phyloP scores from a whole-genome alignment of 2,888 invertebrate genomes.

The Hirudinaria manillensis region DNA sequence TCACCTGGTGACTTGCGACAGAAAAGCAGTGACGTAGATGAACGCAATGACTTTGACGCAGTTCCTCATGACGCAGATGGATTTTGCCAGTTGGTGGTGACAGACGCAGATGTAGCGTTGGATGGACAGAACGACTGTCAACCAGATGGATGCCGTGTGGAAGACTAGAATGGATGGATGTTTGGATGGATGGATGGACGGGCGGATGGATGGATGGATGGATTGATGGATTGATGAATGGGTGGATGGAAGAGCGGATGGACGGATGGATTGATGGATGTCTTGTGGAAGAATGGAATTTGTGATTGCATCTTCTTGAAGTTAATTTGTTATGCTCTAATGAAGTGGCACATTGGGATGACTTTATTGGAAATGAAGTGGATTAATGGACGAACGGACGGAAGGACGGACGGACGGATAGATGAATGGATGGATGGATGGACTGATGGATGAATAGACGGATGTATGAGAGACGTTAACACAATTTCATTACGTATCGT shows the following conservation, averaged over 20 bases:
- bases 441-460: not conserved
- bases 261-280: no score
- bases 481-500: no score
- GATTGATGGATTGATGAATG: no score
- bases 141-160: slow-evolving; percentile 38
- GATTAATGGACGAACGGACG: no score
- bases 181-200: no score
- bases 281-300: not conserved
- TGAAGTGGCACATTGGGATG: not conserved
- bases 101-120: slow-evolving; percentile 92
- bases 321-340: not conserved
- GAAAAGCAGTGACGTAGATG: slow-evolving; percentile 60
- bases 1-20: slow-evolving; percentile 59
- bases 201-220: no score
- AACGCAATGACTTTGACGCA: slow-evolving; percentile 70
- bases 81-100: slow-evolving; percentile 78
- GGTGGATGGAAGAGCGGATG: no score
- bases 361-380: not conserved
- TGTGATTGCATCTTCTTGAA: not conserved
- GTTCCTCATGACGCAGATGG: slow-evolving; percentile 62
- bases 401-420: no score
- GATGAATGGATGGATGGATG: no score
- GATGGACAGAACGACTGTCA: slow-evolving; percentile 38
- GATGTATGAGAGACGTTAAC: not conserved
- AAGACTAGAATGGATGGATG: slow-evolving; percentile 41